Conservation (phyloP, 1,140 invertebrate genomes). For the Hirudo medicinalis region DNA sequence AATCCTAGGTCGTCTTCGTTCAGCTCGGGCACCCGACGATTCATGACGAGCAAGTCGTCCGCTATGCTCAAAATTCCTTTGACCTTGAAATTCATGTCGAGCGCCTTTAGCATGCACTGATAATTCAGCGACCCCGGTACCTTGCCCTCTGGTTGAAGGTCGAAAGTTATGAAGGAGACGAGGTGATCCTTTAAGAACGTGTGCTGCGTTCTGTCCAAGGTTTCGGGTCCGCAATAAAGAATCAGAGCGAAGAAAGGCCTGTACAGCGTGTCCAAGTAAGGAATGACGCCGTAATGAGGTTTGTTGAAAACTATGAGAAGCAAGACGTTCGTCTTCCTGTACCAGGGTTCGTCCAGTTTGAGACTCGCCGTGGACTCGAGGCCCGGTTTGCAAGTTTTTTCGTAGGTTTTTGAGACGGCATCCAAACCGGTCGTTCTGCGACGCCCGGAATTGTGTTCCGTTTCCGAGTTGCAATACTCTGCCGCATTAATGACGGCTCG, state of each 20-base stretch:
- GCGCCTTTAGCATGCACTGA: slow-evolving; percentile 34
- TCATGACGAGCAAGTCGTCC: slow-evolving; percentile 27
- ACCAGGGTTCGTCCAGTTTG: slow-evolving; percentile 5
- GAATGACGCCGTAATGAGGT: slow-evolving; percentile 34
- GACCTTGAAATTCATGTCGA: slow-evolving; percentile 38
- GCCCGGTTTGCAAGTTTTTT: no score
- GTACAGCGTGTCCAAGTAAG: slow-evolving; percentile 34
- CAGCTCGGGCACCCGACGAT: background rate
- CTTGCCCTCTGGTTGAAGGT: slow-evolving; percentile 21
- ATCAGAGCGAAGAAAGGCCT: slow-evolving; percentile 34
- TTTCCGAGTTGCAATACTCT: no score
- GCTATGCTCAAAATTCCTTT: slow-evolving; percentile 34
- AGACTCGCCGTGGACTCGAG: background rate
- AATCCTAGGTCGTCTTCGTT: slow-evolving; percentile 9
- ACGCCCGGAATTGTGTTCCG: no score
- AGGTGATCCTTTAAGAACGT: slow-evolving; percentile 29
- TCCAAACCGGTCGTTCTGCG: no score
- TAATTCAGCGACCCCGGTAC: slow-evolving; percentile 25
- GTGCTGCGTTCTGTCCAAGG: slow-evolving; percentile 30
- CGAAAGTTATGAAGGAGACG: slow-evolving; percentile 33
- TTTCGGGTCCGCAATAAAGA: slow-evolving; percentile 35
- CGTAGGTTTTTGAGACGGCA: no score
- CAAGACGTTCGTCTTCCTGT: slow-evolving; percentile 25
- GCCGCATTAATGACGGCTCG: no score
- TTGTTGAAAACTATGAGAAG: slow-evolving; percentile 35